Conservation (phyloP, 2,797 vertebrate species). For the Eremophila alpestris region DNA sequence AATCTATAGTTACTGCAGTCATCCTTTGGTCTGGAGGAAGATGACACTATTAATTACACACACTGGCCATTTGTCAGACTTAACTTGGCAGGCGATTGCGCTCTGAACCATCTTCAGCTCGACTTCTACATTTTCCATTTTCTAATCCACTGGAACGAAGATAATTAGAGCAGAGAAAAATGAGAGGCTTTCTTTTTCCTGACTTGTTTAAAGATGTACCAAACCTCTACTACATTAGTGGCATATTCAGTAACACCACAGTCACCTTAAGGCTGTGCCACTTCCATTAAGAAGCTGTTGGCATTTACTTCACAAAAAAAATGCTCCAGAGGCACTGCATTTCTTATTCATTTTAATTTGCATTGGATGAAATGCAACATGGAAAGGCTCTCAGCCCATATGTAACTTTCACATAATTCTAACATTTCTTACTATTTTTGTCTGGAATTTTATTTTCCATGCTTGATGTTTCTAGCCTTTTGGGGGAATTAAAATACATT, state of each 20-base stretch:
- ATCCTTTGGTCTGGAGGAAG: conserved; percentile 79
- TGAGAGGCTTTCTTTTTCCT: conserved; percentile 52
- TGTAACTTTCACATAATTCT: not conserved
- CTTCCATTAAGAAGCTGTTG: conserved; percentile 2
- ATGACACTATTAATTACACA: conserved; percentile 85
- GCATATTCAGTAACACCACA: conserved; percentile 3
- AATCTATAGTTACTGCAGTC: conserved; percentile 83
- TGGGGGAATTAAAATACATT: not conserved
- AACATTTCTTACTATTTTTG: conserved; percentile 14
- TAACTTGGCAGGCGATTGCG: conserved; percentile 82
- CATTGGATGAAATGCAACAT: not conserved
- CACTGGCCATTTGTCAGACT: conserved; percentile 82
- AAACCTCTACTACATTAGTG: conserved; percentile 8
- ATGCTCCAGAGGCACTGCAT: not conserved
- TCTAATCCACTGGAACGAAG: conserved; percentile 81
- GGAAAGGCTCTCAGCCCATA: not conserved
- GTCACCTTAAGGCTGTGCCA: conserved; percentile 18
- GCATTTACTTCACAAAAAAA: conserved; percentile 39
- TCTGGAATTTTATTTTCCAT: not conserved
- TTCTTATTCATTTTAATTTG: conserved; percentile 36
- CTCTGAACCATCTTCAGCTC: conserved; percentile 77
- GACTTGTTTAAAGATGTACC: conserved; percentile 28
- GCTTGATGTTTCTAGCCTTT: not conserved
- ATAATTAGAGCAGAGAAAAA: conserved; percentile 82
- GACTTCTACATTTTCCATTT: conserved; percentile 84